Evolutionary conservation across 2,888 invertebrate species (phyloP), one percentile per base, ranked within the genome.

Genomic region (Drosophila gaucha): DNA sequence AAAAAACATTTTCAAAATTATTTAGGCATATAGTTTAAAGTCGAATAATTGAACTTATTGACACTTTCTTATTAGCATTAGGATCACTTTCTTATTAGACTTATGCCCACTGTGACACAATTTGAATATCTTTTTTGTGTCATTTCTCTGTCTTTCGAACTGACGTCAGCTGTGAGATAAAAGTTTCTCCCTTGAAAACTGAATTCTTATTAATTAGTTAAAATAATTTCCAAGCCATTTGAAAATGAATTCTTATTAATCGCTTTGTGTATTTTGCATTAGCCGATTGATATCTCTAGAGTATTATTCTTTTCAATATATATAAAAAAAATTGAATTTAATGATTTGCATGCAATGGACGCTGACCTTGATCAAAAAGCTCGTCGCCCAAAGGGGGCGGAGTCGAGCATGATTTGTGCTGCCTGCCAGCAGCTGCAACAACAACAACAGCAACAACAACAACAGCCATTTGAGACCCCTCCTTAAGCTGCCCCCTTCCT

Each of bases 341-440:
- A 22, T 26, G 28, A 77, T 74, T 71, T 72, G 67, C 73, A 65
- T 74, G 72, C 72, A 76, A 70, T 78, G 64, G 80, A 50, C 55
- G 73, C 64, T 66, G 67, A 67, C 79, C 76, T 69, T 72, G 76
- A 51, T 46, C 50, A 28, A 30, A 24, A 41, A 31, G 20, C 24
- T 39, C 16, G 52, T 39, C 31, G 62, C 26, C 46, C 38, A 67
- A 66, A 44, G 55, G 65, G 76, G 83, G 84, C 67, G 84, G 87
- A 84, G 84, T 69, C 60, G 71, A 67, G 54, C 87, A 84, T 87
- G 84, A 84, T 85, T 78, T 82, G 75, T 75, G 73, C 74, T 50
- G 49, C 28, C 66, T 28, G 43, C 35, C 31, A 55, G 33, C 26
- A 54, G n/a, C 55, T 36, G 1, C 46, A 66, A 9, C 41, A 49